phyloP scores from a whole-genome alignment of 2,113 vertebrate genomes.

The Rhinoderma darwinii region DNA sequence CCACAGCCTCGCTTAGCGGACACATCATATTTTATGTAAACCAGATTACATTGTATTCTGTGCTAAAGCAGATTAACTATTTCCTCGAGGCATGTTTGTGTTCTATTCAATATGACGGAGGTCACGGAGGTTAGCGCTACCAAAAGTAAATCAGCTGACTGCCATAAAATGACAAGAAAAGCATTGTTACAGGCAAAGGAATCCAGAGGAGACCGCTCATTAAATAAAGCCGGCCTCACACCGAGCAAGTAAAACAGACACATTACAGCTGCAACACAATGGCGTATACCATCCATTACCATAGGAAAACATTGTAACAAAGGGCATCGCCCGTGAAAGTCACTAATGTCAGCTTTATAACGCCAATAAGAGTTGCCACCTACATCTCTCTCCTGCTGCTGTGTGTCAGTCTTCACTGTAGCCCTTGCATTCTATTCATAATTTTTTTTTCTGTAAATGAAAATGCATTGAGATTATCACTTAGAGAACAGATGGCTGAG shows the following conservation, averaged over 20 bases:
- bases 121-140: conserved; percentile 47
- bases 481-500: no score
- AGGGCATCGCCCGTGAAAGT: background rate
- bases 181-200: conserved; percentile 8
- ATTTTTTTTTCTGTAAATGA: no score
- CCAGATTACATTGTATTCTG: conserved; percentile 40
- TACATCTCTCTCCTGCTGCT: background rate
- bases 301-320: background rate
- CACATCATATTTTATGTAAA: conserved; percentile 41
- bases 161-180: conserved; percentile 53
- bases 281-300: background rate
- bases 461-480: no score
- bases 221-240: conserved; percentile 12
- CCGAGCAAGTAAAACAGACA: background rate
- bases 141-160: conserved; percentile 30
- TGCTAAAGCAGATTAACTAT: conserved; percentile 39
- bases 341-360: background rate
- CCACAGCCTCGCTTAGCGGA: background rate
- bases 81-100: conserved; percentile 41
- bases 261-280: background rate
- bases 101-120: background rate
- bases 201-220: background rate
- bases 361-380: background rate
- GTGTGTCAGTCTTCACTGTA: background rate
- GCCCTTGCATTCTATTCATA: background rate